Evolutionary conservation across 2,888 invertebrate genomes (phyloP), one percentile per base, ranked within the genome.

Genomic region (Ecliptopera silaceata): DNA sequence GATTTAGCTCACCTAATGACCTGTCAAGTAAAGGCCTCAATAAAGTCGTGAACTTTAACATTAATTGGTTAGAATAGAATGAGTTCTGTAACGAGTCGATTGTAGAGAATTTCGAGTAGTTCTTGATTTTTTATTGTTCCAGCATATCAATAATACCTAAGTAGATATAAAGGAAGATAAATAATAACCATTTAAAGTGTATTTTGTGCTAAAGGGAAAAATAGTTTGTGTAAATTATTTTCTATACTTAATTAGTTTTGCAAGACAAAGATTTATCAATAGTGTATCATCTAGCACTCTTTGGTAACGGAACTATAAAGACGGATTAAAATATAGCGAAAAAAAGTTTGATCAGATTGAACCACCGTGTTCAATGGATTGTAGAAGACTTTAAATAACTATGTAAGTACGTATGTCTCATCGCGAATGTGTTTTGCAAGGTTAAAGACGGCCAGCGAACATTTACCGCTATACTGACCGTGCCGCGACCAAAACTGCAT

Each of bases 391-490:
- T n/a, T n/a, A n/a, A n/a, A n/a, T n/a, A n/a, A n/a, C n/a, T 26
- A 26, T 6, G 26, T 8, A 26, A 22, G 22, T 36, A 36, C 15
- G 36, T 8, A 47, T 38, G 29, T 26, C 13, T 41, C 15, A 50
- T 31, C 34, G 49, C 18, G 18, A 38, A n/a, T 44, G 20, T 34
- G 17, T 46, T 50, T 46, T 31, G 44, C 45, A 45, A 57, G 34
- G 29, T 32, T 36, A 52, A 48, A 43, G 41, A 29, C 31, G 18
- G 29, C 48, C 53, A 54, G 38, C 12, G 6, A 41, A 58, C 47
- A 50, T 48, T 59, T 52, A 77, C 77, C 71, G 71, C 72, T 76
- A 71, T 57, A 46, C 42, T 48, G 65, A 68, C 70, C 71, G 63
- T 69, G 63, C 56, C 55, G 53, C 26, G 43, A 45, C 39, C 49